These are phyloP conservation scores for Watsonalla binaria DNA, from an alignment of 2,888 invertebrate genomes.

Conservation along the genomic window DNA sequence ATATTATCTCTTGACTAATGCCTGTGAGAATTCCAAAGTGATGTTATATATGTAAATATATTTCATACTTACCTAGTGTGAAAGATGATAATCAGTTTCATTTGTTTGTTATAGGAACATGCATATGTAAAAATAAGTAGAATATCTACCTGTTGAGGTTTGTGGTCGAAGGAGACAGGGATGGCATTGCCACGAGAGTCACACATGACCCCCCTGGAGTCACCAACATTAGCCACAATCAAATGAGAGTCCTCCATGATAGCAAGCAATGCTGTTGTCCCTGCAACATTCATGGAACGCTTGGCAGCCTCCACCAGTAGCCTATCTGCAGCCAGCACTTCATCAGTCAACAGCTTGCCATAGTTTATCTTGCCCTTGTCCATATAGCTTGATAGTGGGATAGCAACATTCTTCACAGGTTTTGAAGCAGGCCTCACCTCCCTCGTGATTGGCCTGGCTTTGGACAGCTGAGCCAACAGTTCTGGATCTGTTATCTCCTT, in stretches of 20 bases:
- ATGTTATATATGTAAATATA: too few relatives aligned
- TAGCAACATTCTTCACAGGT: constrained; percentile 64
- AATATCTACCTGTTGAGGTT: constrained; percentile 88
- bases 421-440: constrained; percentile 75
- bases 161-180: constrained; percentile 96
- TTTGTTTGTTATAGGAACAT: too few relatives aligned
- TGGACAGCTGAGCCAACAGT: constrained; percentile 81
- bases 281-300: constrained; percentile 86
- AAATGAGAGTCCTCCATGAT: constrained; percentile 89
- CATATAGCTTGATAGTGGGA: constrained; percentile 81
- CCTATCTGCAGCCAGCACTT: constrained; percentile 91
- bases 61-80: too few relatives aligned
- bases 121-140: neutral
- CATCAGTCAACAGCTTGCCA: constrained; percentile 89
- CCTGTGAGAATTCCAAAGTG: too few relatives aligned
- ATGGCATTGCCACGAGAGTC: constrained; percentile 93
- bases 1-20: too few relatives aligned
- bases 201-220: constrained; percentile 97
- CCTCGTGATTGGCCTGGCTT: constrained; percentile 79
- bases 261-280: constrained; percentile 95
- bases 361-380: constrained; percentile 88
- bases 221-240: constrained; percentile 97
- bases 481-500: constrained; percentile 84
- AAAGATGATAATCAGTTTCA: too few relatives aligned
- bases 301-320: constrained; percentile 90